A percentile compares a stretch with the other conserved stretches of the same genome.
phyloP scores from a whole-genome alignment of 2,113 vertebrate genomes.

The Excalfactoria chinensis region DNA sequence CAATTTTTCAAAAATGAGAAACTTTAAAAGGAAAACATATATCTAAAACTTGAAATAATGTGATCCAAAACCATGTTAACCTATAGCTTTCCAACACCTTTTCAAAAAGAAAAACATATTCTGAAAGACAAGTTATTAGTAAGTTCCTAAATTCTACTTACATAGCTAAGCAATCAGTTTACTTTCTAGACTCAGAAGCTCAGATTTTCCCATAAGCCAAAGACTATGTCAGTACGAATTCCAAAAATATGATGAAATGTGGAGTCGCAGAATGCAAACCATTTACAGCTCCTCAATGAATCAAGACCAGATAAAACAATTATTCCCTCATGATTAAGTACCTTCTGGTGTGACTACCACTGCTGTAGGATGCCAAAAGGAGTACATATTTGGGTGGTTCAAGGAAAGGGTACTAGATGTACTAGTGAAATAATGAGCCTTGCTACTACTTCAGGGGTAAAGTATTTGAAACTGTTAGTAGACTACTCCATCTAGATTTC shows the following conservation, averaged over 20 bases:
- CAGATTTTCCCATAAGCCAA: neutral
- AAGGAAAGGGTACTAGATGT: neutral
- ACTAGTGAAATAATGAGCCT: neutral
- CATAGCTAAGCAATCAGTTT: neutral
- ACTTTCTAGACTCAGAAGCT: neutral
- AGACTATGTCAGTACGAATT: neutral
- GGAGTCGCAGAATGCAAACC: neutral
- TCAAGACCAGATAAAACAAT: neutral
- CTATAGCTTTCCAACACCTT: neutral
- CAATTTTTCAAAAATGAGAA: conserved; percentile 22
- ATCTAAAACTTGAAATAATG: neutral
- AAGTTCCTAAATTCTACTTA: neutral
- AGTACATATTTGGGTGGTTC: neutral
- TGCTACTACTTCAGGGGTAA: neutral
- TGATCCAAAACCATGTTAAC: neutral
- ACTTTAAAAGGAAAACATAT: neutral
- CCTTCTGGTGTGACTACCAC: neutral
- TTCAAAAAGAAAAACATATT: neutral
- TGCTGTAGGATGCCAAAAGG: neutral
- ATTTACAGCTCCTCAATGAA: neutral
- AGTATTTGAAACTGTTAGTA: neutral
- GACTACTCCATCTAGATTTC: neutral
- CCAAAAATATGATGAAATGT: neutral
- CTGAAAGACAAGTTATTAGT: neutral
- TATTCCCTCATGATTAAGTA: neutral